Evolutionary conservation across 2,888 invertebrate genomes (phyloP), one percentile per base, ranked within the genome.

Genomic region (Nymphalis polychloros): DNA sequence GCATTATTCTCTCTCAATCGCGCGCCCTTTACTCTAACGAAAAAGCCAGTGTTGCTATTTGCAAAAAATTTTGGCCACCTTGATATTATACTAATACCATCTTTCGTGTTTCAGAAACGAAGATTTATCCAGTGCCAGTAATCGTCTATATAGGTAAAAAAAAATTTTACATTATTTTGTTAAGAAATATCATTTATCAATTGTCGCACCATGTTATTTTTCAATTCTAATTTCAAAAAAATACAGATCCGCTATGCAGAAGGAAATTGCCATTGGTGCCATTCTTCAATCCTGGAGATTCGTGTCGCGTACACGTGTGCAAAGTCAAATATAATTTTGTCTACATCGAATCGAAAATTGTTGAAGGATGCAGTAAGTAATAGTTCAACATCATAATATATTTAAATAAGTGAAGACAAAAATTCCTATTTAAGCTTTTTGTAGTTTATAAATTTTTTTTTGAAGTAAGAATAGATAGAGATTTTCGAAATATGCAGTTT

Each of bases 241-340:
- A 77, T 77, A 3, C 77, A 90, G 89, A 84, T 13, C 88, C 88
- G 1, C 64, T 80, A n/a, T 90, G 90, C 77, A 81, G 84, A 76
- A 69, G 73, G 13, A 78, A 78, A 0, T 62, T 64, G 8, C 89
- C 81, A 0, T 68, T 85, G 52, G 73, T 77, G 63, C 84, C 87
- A 1, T 90, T 90, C 84, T 68, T 63, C 0, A 13, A 81, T 0
- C 83, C 86, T 8, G 81, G 78, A 13, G 78, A 84, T 19, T 27
- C 62, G 0, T 91, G 90, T 77, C 72, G 72, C 4, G 59, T 84
- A n/a, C 75, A 82, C 72, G 71, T 84, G 6, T 91, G 90, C 82
- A 88, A 79, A 67, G 71, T 91, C 67, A 78, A 80, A 71, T 91
- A 85, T 78, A 87, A 90, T 78, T 88, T 84, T 75, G 89, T 90